Percentiles rank a stretch among this genome's conserved stretches.
phyloP scores from a whole-genome alignment of 1,140 invertebrate genomes.

The Copidosoma floridanum region DNA sequence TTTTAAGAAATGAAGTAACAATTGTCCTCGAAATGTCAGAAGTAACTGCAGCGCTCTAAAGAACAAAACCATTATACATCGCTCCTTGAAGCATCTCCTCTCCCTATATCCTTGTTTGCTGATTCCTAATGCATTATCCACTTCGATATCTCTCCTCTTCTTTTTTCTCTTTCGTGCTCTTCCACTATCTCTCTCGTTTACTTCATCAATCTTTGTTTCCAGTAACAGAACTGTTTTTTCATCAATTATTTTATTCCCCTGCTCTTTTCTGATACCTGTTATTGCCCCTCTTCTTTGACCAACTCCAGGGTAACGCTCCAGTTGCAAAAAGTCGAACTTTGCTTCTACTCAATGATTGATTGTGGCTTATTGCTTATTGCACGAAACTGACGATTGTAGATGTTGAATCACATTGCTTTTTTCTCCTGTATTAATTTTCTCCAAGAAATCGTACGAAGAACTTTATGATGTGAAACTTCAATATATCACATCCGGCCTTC shows the following conservation, averaged over 20 bases:
- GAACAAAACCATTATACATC: conserved; percentile 9
- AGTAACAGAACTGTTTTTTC: neutral
- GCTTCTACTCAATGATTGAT: neutral
- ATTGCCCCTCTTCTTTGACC: too few species aligned
- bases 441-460: too few species aligned
- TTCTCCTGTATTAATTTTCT: too few species aligned
- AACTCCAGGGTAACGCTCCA: too few species aligned
- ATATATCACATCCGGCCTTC: too few species aligned
- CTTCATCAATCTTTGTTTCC: neutral
- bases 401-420: too few species aligned
- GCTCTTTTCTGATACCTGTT: too few species aligned
- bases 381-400: too few species aligned
- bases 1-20: too few species aligned
- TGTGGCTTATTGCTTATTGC: neutral
- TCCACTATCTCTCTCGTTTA: neutral
- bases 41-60: too few species aligned
- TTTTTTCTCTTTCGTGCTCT: neutral
- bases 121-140: neutral
- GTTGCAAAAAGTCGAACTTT: neutral
- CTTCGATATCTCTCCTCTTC: neutral
- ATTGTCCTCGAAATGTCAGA: too few species aligned
- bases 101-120: conserved; percentile 1
- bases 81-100: neutral
- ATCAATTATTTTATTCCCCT: neutral
- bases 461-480: too few species aligned